Base-by-base conservation (phyloP, 53 echinoderm and acorn worm species). In the Holothuria leucospilota region DNA sequence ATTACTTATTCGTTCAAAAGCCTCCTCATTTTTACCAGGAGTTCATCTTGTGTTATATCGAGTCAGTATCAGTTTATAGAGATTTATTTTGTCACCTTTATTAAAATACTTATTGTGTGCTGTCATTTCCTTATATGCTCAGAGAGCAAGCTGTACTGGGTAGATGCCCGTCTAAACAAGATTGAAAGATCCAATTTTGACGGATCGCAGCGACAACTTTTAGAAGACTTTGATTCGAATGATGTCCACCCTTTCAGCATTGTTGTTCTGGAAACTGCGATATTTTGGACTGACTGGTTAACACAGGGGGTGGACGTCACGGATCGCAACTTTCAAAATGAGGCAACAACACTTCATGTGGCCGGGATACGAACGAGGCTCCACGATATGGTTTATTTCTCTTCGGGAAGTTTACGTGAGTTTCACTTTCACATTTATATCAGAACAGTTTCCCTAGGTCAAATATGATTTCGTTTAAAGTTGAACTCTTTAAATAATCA, bases 61-160 rank as follows among this genome's bases (percentile, higher is more conserved):
- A 34, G 3, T 34, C 34, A 34, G 34, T 34, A 34, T 3, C 34
- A 34, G 34, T 34, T 1, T 3, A 34, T 2, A 3, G 34, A 2
- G 34, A 34, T 34, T n/a, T n/a, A 34, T 34, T 34, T 34, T 34
- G 3, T 34, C 34, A 34, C 34, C 34, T 34, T n/a, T n/a, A n/a
- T n/a, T 34, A 34, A 34, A 1, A 1, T 34, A 34, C 34, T 34
- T 1, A 34, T 34, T 34, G 34, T 46, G 46, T 46, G 8, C 0
- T 11, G 6, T 7, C 8, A 46, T 46, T 46, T 64, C 13, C 70
- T 70, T 29, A 7, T 70, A 6, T 2, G 15, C 2, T 20, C 70
- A 70, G 70, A 70, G 8, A 40, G 24, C 18, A 70, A 70, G 39
- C 39, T 70, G 38, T 70, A 70, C 70, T 70, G 70, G 70, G 70